Evolutionary conservation across 2,113 vertebrate species (phyloP), one percentile per base, ranked within the genome.

Genomic region (Cochlearius cochlearius): DNA sequence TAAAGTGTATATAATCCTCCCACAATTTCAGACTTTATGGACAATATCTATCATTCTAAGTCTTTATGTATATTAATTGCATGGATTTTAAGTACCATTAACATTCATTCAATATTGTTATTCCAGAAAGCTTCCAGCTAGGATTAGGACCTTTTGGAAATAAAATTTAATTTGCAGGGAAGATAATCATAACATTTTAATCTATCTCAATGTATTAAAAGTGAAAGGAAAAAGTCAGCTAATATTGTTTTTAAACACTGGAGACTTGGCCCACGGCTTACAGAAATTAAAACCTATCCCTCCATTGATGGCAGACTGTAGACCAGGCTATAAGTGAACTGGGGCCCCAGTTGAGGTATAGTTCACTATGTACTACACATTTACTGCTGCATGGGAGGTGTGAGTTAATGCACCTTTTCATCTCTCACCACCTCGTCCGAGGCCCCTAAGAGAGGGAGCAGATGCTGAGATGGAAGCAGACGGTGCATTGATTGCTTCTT

Each of bases 91-190:
- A 95, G 80, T 79, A 39, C 66, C 81, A 92, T 94, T 85, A 94
- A 88, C 71, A 69, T 87, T 95, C 86, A 95, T 86, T 68, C 87
- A 92, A 90, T 78, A 69, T 68, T 16, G 69, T 90, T 97, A 90
- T 87, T 91, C 91, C 89, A 94, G 77, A 88, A 94, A 92, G 92
- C 94, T 94, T 94, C 92, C 89, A 97, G 94, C 91, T 92, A 96
- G 74, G 89, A 95, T 89, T 95, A 97, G 32, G 77, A 87, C 69
- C 89, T 96, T 96, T 94, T 73, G 86, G 86, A 97, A 95, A 85
- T 49, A 91, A 92, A 95, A 96, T 81, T 87, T 96, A 97, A 96
- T 95, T 94, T 88, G 73, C 77, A 82, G 45, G n/a, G 62, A 94
- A 73, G 84, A 86, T 72, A 94, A 97, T 84, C 49, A 72, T 78